Evolutionary conservation across 2,888 invertebrate species (phyloP).

Genomic region (Nephrocerus scutellatus): DNA sequence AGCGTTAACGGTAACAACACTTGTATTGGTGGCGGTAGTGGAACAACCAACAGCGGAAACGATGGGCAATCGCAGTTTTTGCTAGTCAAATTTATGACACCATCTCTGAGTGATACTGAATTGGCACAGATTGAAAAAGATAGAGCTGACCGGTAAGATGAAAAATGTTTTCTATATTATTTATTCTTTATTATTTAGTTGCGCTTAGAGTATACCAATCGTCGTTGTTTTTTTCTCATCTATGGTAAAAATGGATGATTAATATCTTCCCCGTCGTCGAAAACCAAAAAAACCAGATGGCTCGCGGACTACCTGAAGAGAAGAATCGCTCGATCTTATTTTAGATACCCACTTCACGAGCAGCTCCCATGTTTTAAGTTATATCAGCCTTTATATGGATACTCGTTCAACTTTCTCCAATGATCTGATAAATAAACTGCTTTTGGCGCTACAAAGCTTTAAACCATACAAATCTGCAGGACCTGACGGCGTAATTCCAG

Average conservation of each 20-base stretch:
- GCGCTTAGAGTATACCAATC: not conserved
- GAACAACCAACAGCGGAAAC: constrained; percentile 24
- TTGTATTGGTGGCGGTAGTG: constrained; percentile 23
- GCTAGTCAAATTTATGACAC: constrained; percentile 51
- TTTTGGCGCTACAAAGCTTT: too few relatives aligned
- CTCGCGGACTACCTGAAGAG: too few relatives aligned
- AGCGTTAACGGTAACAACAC: constrained; percentile 22
- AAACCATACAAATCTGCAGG: too few relatives aligned
- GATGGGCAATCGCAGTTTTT: constrained; percentile 41
- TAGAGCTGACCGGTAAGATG: constrained; percentile 52
- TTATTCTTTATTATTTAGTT: not conserved
- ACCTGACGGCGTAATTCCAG: too few relatives aligned
- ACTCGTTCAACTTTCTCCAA: too few relatives aligned
- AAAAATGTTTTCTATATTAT: not conserved
- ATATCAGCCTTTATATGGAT: too few relatives aligned
- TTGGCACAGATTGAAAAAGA: constrained; percentile 52
- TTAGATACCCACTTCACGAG: too few relatives aligned
- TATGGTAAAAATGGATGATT: not conserved
- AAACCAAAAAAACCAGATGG: too few relatives aligned
- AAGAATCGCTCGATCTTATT: too few relatives aligned
- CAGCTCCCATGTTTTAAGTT: too few relatives aligned
- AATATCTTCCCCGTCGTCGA: too few relatives aligned
- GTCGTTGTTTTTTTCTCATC: not conserved
- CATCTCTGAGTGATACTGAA: constrained; percentile 50
- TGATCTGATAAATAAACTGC: too few relatives aligned